phyloP scores from a whole-genome alignment of 30 jellyfish, hydroid and myxozoan genomes.

The Cassiopea andromeda region DNA sequence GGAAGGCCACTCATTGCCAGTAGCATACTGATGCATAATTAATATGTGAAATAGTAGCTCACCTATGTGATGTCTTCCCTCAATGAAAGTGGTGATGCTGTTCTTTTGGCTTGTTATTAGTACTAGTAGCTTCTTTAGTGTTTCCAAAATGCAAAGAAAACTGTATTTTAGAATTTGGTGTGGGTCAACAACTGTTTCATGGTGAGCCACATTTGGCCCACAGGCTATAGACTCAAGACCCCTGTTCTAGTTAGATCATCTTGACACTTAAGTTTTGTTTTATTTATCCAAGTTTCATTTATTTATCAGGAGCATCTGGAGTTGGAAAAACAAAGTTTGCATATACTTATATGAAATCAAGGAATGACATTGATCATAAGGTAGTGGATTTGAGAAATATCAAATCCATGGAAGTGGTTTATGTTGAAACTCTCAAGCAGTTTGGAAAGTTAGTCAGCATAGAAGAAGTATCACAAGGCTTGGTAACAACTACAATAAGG shows the following conservation, averaged over 20 bases:
- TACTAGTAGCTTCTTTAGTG: too few relatives aligned
- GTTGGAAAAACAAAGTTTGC: constrained; percentile 65
- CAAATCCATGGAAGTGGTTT: constrained; percentile 1
- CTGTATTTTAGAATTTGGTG: too few relatives aligned
- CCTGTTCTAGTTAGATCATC: neutral
- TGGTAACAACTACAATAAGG: constrained; percentile 9
- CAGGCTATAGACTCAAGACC: neutral
- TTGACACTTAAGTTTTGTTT: neutral
- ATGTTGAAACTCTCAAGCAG: constrained; percentile 40
- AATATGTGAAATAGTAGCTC: too few relatives aligned
- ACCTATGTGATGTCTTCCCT: too few relatives aligned
- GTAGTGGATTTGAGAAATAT: constrained; percentile 45
- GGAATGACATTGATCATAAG: neutral
- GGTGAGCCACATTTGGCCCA: too few relatives aligned
- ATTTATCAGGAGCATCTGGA: constrained; percentile 46
- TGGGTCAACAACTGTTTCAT: too few relatives aligned
- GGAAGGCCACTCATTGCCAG: too few relatives aligned
- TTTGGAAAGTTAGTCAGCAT: constrained; percentile 32
- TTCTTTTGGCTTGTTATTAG: too few relatives aligned
- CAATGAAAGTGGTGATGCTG: too few relatives aligned
- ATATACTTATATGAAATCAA: constrained; percentile 1
- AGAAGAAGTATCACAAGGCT: constrained; percentile 48
- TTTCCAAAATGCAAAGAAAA: too few relatives aligned
- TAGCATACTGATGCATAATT: too few relatives aligned
- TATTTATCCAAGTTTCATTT: neutral